Evolutionary conservation across 2,888 invertebrate genomes (phyloP).

Genomic region (Rotaria socialis): DNA sequence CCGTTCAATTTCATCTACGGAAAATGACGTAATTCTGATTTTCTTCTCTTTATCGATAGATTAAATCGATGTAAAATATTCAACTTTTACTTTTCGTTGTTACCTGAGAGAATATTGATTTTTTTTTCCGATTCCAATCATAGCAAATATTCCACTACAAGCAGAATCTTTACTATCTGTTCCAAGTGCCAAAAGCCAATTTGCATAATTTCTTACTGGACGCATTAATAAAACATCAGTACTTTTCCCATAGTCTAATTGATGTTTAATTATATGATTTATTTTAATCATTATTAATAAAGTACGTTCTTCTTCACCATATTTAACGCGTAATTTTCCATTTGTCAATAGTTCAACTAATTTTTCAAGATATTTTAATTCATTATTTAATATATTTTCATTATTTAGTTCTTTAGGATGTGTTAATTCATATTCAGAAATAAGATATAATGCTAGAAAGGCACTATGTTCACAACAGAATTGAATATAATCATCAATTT

Average conservation of each 20-base stretch:
- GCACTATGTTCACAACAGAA: constrained; percentile 32
- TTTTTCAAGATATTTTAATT: constrained; percentile 13
- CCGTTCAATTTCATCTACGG: too few species aligned
- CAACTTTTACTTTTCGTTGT: too few species aligned
- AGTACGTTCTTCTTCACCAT: constrained; percentile 30
- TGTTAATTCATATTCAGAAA: neutral
- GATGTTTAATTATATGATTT: constrained; percentile 22
- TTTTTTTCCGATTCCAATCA: constrained; percentile 27
- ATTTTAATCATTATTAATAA: constrained; percentile 1
- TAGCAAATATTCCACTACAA: neutral
- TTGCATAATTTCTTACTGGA: neutral
- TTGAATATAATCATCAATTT: constrained; percentile 10
- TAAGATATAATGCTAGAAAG: constrained; percentile 15
- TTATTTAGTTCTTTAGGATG: neutral
- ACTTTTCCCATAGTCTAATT: constrained; percentile 27
- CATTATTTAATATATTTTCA: neutral
- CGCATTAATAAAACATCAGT: constrained; percentile 18
- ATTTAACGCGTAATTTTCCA: neutral
- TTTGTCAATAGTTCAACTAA: constrained; percentile 17
- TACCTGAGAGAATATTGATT: constrained; percentile 30
- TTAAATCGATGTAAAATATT: too few species aligned
- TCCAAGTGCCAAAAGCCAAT: neutral
- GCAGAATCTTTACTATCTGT: constrained; percentile 10
- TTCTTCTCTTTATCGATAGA: too few species aligned
- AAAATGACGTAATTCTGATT: too few species aligned